A percentile compares a stretch with the other conserved stretches of the same genome.
These are phyloP conservation scores for Eulimnadia texana DNA, from an alignment of 1,140 invertebrate species.

Conservation along the genomic window DNA sequence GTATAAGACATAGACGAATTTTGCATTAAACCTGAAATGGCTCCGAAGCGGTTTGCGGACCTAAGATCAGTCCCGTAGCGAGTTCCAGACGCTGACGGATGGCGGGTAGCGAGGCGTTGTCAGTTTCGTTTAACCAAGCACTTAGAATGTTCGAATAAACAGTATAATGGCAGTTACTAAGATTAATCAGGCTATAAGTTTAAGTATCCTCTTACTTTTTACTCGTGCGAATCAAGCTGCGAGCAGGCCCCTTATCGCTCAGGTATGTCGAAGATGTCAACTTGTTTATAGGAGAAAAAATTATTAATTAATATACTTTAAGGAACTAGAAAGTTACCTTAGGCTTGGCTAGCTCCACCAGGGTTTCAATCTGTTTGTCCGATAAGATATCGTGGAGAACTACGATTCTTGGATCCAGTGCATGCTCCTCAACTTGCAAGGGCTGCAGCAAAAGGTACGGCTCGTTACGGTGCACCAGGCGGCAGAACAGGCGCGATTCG, in stretches of 20 bases:
- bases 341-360: constrained; percentile 33
- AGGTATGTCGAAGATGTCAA: constrained; percentile 16
- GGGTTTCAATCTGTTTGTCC: constrained; percentile 31
- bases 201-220: constrained; percentile 27
- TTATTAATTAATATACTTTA: no score
- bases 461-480: constrained; percentile 17
- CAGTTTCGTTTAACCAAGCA: constrained; percentile 23
- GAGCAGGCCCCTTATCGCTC: constrained; percentile 21
- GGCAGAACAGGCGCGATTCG: not conserved
- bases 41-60: constrained; percentile 10
- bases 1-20: no score
- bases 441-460: constrained; percentile 33
- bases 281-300: no score
- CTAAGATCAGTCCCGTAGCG: constrained; percentile 21
- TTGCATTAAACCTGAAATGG: constrained; percentile 13
- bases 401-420: constrained; percentile 33
- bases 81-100: constrained; percentile 23
- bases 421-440: constrained; percentile 34
- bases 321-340: no score
- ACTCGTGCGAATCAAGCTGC: constrained; percentile 24
- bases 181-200: no score
- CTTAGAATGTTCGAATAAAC: constrained; percentile 13
- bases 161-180: not conserved
- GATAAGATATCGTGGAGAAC: constrained; percentile 36
- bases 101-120: constrained; percentile 19